Evolutionary conservation across 2,113 vertebrate species (phyloP).

Genomic region (Ictalurus furcatus): DNA sequence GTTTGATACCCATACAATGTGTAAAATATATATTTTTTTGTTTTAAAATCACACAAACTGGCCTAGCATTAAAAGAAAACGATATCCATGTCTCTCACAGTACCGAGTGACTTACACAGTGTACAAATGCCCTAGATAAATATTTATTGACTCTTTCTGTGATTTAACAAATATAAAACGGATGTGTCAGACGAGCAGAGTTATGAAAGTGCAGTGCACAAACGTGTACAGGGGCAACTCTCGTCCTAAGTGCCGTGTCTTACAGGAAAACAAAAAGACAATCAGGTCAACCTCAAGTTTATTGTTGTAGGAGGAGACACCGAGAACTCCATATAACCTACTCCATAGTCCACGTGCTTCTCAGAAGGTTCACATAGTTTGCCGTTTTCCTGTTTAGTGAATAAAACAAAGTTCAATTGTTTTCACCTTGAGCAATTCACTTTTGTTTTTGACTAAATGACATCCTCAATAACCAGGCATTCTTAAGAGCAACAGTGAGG

Average conservation of each 20-base stretch:
- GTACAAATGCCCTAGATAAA: background rate
- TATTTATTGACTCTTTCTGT: background rate
- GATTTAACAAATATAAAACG: background rate
- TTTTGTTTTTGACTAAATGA: conserved; percentile 67
- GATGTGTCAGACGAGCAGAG: background rate
- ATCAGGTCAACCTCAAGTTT: conserved; percentile 8
- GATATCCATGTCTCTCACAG: background rate
- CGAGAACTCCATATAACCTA: conserved; percentile 19
- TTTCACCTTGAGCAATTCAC: conserved; percentile 57
- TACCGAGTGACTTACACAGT: background rate
- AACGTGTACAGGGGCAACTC: background rate
- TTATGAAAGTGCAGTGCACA: background rate
- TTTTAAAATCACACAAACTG: background rate
- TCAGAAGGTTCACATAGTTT: conserved; percentile 51
- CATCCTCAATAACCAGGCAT: conserved; percentile 60
- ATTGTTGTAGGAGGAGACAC: conserved; percentile 18
- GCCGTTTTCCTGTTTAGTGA: conserved; percentile 65
- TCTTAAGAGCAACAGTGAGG: conserved; percentile 45
- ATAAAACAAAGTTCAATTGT: conserved; percentile 65
- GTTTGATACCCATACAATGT: background rate
- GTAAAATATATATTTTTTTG: background rate
- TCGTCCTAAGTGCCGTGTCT: background rate
- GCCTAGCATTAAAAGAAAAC: too few relatives aligned
- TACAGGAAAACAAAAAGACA: background rate
- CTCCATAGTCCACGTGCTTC: conserved; percentile 29